Percentiles rank a stretch among this genome's conserved stretches.
These are phyloP conservation scores for Geodia barretti DNA, from an alignment of 37 sponge, comb jelly and placozoan species.

Conservation along the genomic window DNA sequence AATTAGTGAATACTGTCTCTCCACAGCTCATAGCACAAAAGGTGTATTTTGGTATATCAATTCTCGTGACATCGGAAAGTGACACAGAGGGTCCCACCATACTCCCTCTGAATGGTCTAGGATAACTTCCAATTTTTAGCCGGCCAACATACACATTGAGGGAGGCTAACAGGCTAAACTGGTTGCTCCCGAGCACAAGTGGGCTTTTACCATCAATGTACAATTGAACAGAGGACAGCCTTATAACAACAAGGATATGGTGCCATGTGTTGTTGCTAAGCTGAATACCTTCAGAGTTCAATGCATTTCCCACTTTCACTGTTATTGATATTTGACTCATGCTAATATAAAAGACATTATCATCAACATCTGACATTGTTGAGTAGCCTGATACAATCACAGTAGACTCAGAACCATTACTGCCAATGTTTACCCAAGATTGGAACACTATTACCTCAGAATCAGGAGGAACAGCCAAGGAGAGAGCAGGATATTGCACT, in stretches of 20 bases:
- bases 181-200: not conserved
- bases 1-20: slow-evolving; percentile 3
- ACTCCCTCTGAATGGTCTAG: not conserved
- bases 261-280: slow-evolving; percentile 39
- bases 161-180: not conserved
- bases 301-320: not conserved
- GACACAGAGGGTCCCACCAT: not conserved
- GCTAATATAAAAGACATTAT: slow-evolving; percentile 21
- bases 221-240: not conserved
- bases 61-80: not conserved
- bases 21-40: slow-evolving; percentile 50
- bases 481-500: not conserved
- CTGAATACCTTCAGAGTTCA: not conserved
- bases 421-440: slow-evolving; percentile 17
- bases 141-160: not conserved
- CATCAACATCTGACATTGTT: not conserved
- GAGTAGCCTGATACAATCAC: slow-evolving; percentile 14
- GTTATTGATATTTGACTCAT: not conserved
- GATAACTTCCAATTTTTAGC: not conserved
- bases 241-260: slow-evolving; percentile 16
- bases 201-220: slow-evolving; percentile 21
- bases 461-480: not conserved
- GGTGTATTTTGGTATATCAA: not conserved
- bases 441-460: slow-evolving; percentile 11
- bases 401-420: not conserved